Evolutionary conservation across 2,113 vertebrate species (phyloP).

Genomic region (Eurypyga helias): DNA sequence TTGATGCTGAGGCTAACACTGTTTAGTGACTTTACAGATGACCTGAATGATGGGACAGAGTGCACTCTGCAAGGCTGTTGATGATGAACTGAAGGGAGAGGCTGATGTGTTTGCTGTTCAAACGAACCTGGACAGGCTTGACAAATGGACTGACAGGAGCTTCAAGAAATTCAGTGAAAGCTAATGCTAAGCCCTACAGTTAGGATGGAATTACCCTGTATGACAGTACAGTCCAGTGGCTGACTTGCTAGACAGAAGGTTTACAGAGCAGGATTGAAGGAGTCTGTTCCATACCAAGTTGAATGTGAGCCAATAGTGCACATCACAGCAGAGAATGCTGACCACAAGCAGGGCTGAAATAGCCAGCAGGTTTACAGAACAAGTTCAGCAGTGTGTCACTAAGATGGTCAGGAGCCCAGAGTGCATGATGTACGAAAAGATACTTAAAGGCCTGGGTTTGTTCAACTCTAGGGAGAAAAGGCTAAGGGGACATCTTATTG

Average conservation of each 20-base stretch:
- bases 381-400: not conserved
- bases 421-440: not conserved
- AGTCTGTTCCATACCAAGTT: not conserved
- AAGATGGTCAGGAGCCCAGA: not conserved
- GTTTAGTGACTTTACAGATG: not conserved
- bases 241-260: not conserved
- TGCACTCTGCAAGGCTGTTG: not conserved
- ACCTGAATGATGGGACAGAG: not conserved
- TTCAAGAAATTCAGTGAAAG: not conserved
- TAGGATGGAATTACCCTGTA: not conserved
- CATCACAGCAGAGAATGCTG: not conserved
- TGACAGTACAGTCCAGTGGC: not conserved
- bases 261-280: not conserved
- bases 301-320: rapidly evolving
- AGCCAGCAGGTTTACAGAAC: not conserved
- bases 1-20: not conserved
- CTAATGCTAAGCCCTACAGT: not conserved
- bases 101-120: not conserved
- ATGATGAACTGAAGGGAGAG: not conserved
- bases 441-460: not conserved
- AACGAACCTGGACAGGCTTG: not conserved
- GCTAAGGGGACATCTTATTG: not conserved
- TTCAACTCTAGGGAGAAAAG: not conserved
- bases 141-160: not conserved
- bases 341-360: not conserved